Conservation (phyloP, 2,797 vertebrate species). For the Gephyroberyx darwinii region DNA sequence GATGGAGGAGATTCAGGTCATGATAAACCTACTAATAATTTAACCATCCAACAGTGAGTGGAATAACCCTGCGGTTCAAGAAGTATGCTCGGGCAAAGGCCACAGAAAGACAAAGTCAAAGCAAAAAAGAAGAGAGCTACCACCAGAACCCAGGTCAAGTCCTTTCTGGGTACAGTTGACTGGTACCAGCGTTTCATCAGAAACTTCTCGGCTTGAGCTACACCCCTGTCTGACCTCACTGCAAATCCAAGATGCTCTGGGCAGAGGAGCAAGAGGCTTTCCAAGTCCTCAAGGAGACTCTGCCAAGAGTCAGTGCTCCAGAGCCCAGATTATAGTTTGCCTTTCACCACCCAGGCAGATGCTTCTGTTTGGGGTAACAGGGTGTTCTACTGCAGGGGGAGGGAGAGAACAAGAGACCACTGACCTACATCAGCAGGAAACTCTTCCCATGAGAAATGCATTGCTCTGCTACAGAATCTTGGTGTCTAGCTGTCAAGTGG, state of each 20-base stretch:
- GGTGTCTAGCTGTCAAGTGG: too few relatives aligned
- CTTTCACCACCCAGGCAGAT: background rate
- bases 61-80: background rate
- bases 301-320: slow-evolving; percentile 20
- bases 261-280: slow-evolving; percentile 7
- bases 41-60: too few relatives aligned
- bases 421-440: too few relatives aligned
- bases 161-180: background rate
- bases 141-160: too few relatives aligned
- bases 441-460: too few relatives aligned
- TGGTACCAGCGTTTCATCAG: slow-evolving; percentile 9
- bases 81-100: background rate
- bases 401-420: too few relatives aligned
- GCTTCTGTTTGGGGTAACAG: too few relatives aligned
- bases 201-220: slow-evolving; percentile 14
- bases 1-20: too few relatives aligned
- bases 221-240: slow-evolving; percentile 33
- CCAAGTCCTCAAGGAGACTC: slow-evolving; percentile 10
- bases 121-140: too few relatives aligned
- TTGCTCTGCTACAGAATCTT: too few relatives aligned
- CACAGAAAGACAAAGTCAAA: background rate
- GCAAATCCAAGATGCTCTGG: slow-evolving; percentile 19
- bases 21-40: too few relatives aligned
- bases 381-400: too few relatives aligned
- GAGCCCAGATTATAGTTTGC: background rate